phyloP scores from a whole-genome alignment of 2,797 vertebrate genomes.

The Hyperoplus immaculatus region DNA sequence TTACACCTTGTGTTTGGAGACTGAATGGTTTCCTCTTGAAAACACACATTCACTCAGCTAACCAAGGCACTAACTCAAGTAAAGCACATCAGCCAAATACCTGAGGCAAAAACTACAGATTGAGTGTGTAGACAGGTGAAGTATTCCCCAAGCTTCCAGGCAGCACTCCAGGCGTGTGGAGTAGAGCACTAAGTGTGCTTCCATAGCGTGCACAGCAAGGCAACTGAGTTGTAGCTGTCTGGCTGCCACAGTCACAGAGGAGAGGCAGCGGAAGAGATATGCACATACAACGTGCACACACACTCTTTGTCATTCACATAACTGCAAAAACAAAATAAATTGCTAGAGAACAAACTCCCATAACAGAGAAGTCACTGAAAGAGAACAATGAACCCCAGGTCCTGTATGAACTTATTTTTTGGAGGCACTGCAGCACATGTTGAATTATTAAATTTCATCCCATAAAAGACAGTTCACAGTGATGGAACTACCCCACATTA shows the following conservation, averaged over 20 bases:
- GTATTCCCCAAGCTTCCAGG: conserved; percentile 65
- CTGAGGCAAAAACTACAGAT: conserved; percentile 33
- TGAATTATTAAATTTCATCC: conserved; percentile 56
- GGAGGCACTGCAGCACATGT: conserved; percentile 26
- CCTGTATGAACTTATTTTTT: conserved; percentile 27
- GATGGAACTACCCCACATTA: conserved; percentile 51
- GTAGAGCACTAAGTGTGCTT: conserved; percentile 50
- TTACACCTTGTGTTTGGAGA: conserved; percentile 51
- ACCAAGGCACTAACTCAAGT: conserved; percentile 55
- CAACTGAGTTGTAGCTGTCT: conserved; percentile 43
- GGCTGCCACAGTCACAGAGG: conserved; percentile 36
- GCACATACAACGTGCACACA: conserved; percentile 8
- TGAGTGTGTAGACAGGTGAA: conserved; percentile 40
- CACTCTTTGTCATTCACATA: conserved; percentile 16
- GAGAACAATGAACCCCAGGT: conserved; percentile 30
- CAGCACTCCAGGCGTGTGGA: conserved; percentile 57
- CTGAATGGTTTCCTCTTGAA: conserved; percentile 39
- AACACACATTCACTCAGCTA: conserved; percentile 41
- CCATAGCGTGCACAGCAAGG: conserved; percentile 48
- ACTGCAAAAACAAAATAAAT: conserved; percentile 19
- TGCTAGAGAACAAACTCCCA: conserved; percentile 21
- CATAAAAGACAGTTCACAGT: conserved; percentile 44
- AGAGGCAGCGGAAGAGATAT: conserved; percentile 23
- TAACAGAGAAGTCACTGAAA: conserved; percentile 26
- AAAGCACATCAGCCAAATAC: conserved; percentile 50